Percentiles rank a stretch among this genome's conserved stretches.
Evolutionary conservation across 2,113 vertebrate species (phyloP).

Genomic region (Morone saxatilis): DNA sequence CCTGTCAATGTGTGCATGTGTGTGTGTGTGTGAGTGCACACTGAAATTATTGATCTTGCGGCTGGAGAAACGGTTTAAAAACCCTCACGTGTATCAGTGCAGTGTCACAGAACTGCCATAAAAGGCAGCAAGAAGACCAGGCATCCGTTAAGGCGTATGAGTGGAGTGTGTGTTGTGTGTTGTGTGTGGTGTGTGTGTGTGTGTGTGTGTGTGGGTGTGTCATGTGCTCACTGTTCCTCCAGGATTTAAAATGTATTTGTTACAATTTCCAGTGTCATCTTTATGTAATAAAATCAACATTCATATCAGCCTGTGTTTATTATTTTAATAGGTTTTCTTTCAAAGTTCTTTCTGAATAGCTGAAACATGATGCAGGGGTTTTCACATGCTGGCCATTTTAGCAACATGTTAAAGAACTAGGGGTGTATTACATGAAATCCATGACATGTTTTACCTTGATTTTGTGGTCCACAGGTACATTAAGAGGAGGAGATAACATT

Average conservation of each 20-base stretch:
- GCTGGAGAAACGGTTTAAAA: slow-evolving; percentile 58
- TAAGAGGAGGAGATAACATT: neutral
- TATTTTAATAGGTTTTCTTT: neutral
- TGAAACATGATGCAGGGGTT: too few relatives aligned
- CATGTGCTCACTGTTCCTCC: neutral
- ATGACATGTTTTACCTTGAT: neutral
- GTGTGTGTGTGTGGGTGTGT: slow-evolving; percentile 18
- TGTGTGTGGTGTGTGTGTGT: slow-evolving; percentile 48
- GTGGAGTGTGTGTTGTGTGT: slow-evolving; percentile 37
- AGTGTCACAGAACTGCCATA: slow-evolving; percentile 65
- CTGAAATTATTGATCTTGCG: slow-evolving; percentile 57
- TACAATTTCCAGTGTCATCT: neutral
- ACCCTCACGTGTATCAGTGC: slow-evolving; percentile 51
- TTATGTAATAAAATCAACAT: neutral
- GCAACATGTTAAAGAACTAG: neutral
- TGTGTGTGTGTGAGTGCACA: neutral
- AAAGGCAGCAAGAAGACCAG: slow-evolving; percentile 33
- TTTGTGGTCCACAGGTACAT: neutral
- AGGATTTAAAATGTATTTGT: slow-evolving; percentile 24
- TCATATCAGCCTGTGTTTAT: neutral
- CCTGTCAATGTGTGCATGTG: neutral
- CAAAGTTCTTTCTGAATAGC: neutral
- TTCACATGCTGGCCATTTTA: neutral
- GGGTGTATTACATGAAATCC: too few relatives aligned
- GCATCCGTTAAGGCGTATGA: slow-evolving; percentile 30